Evolutionary conservation across 2,888 invertebrate species (phyloP), one percentile per base, ranked within the genome.

Genomic region (Zygaena filipendulae): DNA sequence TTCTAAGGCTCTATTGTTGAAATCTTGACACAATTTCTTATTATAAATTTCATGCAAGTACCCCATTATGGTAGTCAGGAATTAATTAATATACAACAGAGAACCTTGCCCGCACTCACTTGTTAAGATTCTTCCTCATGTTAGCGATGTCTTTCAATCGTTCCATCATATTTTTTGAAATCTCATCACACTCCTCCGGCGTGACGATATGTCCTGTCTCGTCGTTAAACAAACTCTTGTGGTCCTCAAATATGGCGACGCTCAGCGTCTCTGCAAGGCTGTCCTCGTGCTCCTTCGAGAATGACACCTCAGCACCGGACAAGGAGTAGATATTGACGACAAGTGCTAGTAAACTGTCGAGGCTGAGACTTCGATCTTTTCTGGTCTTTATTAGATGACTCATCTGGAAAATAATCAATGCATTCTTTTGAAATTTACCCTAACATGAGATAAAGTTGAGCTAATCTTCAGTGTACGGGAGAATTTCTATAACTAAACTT

Each of bases 301-400:
- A 84, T 0, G 66, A 56, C 4, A 84, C 71, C 35, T 84, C 83
- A 0, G 71, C 81, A 1, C 86, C 86, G 23, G 79, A 75, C 11
- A 87, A 52, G 0, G 87, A 84, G 47, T 86, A 87, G 1, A 86
- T 59, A 44, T 85, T 80, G 16, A 86, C 72, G 3, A 87, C 54
- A 10, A 87, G 53, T 1, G 82, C 79, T 4, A 88, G 55, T 0
- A 88, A 58, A 49, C 83, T 83, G 32, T 84, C 84, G 24, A 86
- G 50, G 0, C 79, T 60, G 2, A 87, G 47, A 25, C 75, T 69
- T 32, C 82, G 67, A 2, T 81, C 79, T 35, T 68, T 63, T 8
- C 86, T 72, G 2, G 72, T 77, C 51, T 75, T 82, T 38, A 86
- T 81, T 29, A 86, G 62, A 32, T 81, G 75, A 25, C 81, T 74